Conservation (phyloP, 2,888 invertebrate genomes). For the Athalia cordata region DNA sequence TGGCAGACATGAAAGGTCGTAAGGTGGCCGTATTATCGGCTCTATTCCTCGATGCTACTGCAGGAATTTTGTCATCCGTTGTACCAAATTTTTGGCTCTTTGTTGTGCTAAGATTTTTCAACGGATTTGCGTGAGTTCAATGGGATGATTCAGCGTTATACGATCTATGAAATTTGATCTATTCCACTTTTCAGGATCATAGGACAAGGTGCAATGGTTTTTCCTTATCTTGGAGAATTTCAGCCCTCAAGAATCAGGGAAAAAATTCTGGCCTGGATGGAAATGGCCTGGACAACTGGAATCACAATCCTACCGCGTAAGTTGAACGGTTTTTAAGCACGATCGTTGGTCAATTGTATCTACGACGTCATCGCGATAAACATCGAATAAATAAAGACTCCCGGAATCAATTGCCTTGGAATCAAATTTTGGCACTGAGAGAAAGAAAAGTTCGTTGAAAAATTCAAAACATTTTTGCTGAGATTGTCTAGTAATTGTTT, state of each 20-base stretch:
- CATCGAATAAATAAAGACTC: too few species aligned
- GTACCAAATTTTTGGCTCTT: slow-evolving; percentile 82
- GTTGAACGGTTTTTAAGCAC: slow-evolving; percentile 49
- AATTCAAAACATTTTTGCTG: slow-evolving; percentile 7
- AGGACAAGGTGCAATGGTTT: slow-evolving; percentile 86
- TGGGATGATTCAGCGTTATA: background rate
- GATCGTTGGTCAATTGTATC: too few species aligned
- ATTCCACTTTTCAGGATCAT: slow-evolving; percentile 77
- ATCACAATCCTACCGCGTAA: slow-evolving; percentile 83
- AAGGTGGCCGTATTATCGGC: slow-evolving; percentile 82
- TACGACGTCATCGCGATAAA: too few species aligned
- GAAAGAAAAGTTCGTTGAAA: background rate
- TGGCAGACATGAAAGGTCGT: slow-evolving; percentile 85
- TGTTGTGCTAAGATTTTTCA: slow-evolving; percentile 81
- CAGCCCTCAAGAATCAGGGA: slow-evolving; percentile 85
- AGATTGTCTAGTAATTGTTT: background rate
- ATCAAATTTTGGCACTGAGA: too few species aligned
- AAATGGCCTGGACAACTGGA: slow-evolving; percentile 87
- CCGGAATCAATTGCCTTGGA: too few species aligned
- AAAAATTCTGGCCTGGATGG: slow-evolving; percentile 88
- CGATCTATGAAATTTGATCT: too few species aligned
- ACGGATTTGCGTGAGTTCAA: slow-evolving; percentile 83
- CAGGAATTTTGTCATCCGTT: slow-evolving; percentile 81
- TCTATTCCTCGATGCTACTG: slow-evolving; percentile 80
- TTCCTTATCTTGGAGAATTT: slow-evolving; percentile 88